Evolutionary conservation across 2,113 vertebrate species (phyloP).

Genomic region (Andinoacara biseriatus): DNA sequence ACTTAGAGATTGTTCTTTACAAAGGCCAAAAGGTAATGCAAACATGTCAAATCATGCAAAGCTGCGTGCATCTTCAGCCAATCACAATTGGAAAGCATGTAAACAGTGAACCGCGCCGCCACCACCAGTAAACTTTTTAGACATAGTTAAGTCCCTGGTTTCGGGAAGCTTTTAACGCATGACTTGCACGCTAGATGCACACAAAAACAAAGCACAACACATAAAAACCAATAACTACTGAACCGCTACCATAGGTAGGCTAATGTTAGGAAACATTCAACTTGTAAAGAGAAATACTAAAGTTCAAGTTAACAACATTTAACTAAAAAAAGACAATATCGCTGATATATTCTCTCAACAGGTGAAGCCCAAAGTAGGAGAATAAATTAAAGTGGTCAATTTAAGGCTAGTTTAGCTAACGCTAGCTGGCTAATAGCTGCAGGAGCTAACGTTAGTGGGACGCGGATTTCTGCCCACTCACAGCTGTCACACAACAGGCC

Average conservation of each 20-base stretch:
- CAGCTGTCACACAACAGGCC: constrained; percentile 73
- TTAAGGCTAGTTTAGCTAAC: constrained; percentile 4
- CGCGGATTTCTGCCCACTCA: constrained; percentile 52
- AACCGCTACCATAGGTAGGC: constrained; percentile 20
- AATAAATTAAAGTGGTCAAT: background rate
- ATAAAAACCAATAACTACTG: constrained; percentile 39
- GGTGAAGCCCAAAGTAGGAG: background rate
- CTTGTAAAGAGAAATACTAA: background rate
- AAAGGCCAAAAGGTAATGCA: background rate
- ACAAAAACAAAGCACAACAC: background rate
- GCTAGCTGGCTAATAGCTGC: constrained; percentile 33
- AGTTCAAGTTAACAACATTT: background rate
- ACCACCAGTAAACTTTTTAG: background rate
- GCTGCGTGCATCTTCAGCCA: constrained; percentile 1
- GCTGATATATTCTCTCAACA: rapidly evolving
- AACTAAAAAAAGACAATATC: background rate
- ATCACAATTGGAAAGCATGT: constrained; percentile 53
- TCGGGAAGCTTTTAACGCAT: background rate
- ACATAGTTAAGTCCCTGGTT: background rate
- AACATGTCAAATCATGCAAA: background rate
- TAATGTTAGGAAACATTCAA: constrained; percentile 51
- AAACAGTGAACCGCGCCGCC: constrained; percentile 22
- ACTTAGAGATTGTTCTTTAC: background rate
- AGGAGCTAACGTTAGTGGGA: constrained; percentile 25
- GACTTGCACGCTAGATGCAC: background rate